Evolutionary conservation across 92 coral and sea anemone species (phyloP), one percentile per base, ranked within the genome.

Genomic region (Paramuricea clavata): DNA sequence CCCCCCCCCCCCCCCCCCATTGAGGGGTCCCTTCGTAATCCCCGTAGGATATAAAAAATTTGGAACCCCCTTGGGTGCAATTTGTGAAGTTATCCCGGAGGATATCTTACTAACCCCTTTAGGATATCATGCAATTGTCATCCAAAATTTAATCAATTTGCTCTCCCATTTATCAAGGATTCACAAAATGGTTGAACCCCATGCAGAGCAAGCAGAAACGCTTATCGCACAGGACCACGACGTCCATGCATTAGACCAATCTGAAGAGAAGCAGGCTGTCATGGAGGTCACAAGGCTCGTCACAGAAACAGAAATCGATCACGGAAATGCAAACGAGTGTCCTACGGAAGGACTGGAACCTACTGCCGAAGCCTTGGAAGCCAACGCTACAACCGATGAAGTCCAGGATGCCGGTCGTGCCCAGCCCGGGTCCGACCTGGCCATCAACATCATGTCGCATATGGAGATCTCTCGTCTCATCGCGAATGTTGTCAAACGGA

Each of bases 361-460:
- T 15, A 7, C 32, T 8, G 68, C 69, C 4, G 83, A 78, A 57
- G 21, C 42, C 26, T 42, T 78, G 69, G 83, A 78, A 0, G 31
- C 49, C 5, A 31, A 32, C 16, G 42, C 83, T 3, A 33, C 69
- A 0, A 32, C 83, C 0, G 83, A 78, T 21, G 83, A 78, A 3
- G 70, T 78, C 10, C 83, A 78, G 7, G 83, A 78, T 0, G 83
- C 28, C 52, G 69, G 83, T 3, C 83, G 83, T 3, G 68, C 1
- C 6, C 83, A 54, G 32, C 47, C 69, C 4, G 83, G 69, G 13
- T 78, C 83, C 0, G 83, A 78, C 65, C 43, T 78, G 44, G 83
- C 83, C 27, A 78, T 78, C 47, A 78, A 78, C 42, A 78, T 78
- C 70, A 78, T 78, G 83, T 78, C 83, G 19, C 83, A 78, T 26